Evolutionary conservation across 2,797 vertebrate genomes (phyloP).

Genomic region (Cichlasoma orientale): DNA sequence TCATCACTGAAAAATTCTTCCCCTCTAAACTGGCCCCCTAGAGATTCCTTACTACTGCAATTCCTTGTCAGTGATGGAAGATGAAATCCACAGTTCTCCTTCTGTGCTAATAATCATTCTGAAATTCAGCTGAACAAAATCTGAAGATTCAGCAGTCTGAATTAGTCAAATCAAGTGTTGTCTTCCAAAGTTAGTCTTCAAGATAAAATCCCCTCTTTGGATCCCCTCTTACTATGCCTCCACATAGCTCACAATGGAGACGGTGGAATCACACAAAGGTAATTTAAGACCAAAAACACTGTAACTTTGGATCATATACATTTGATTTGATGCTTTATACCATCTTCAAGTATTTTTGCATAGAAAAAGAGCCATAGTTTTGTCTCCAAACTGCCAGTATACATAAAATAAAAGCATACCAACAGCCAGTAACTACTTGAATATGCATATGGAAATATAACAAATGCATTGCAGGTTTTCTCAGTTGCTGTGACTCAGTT

Average conservation of each 20-base stretch:
- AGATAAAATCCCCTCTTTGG: neutral
- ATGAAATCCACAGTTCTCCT: neutral
- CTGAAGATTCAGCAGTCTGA: slow-evolving; percentile 5
- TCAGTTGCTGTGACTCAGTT: too few relatives aligned
- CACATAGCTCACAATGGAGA: neutral
- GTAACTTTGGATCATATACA: neutral
- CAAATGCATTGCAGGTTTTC: neutral
- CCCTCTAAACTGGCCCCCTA: neutral
- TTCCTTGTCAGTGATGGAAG: neutral
- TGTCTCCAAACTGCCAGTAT: slow-evolving; percentile 1
- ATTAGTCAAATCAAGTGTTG: neutral
- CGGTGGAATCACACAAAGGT: neutral
- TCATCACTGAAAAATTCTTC: neutral
- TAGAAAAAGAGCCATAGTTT: neutral
- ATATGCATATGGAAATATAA: slow-evolving; percentile 2
- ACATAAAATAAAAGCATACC: neutral
- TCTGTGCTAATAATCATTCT: slow-evolving; percentile 1
- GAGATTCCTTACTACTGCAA: neutral
- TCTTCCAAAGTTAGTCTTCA: neutral
- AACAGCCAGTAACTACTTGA: neutral
- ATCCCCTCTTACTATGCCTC: neutral
- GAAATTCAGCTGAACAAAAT: slow-evolving; percentile 12
- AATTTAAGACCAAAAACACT: neutral
- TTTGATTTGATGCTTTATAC: neutral
- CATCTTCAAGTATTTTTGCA: neutral